Base-by-base conservation (phyloP, 2,113 vertebrate species). In the Myiagra hebetior region DNA sequence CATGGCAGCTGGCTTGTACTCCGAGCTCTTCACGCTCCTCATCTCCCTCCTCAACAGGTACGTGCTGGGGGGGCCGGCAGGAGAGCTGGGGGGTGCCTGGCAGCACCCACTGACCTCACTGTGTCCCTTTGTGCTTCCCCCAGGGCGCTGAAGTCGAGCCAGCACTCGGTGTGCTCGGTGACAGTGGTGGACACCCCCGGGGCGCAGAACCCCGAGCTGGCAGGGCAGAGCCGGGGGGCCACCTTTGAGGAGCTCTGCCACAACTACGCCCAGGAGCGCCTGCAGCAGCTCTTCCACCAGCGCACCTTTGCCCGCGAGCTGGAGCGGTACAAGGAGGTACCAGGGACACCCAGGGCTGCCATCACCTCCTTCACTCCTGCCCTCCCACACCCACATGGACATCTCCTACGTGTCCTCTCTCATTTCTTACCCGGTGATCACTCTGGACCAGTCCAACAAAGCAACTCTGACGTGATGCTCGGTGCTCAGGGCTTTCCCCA, bases 211-310 rank as follows among this genome's bases (percentile, higher is more conserved):
- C 99, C 99, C 0, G 98, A 98, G 60, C 96, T 98, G 92, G 98
- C 98, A 0, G 98, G 99, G 50, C 98, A 98, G 11, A 98, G 98
- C 65, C 98, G 99, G 0, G 99, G 98, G 3, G 99, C 99, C 96
- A 99, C 99, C 46, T 99, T 99, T 2, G 99, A 99, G 95, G 99
- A 99, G 95, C 98, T 99, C 49, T 99, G 99, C 96, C 99, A 99
- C 94, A 99, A 99, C 98, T 99, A 99, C 2, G 96, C 99, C 46
- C 99, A 99, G 98, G 99, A 99, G 95, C 98, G 99, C 65, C 98
- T 99, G 92, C 99, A 99, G 98, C 98, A 98, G 5, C 98, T 99
- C 26, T 99, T 99, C 97, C 99, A 99, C 4, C 99, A 99, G 83
- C 98, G 98, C 70, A 99, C 99, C 46, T 99, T 99, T 7, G 97